Base-by-base conservation (phyloP, 1,140 invertebrate species). In the Episyrphus balteatus region DNA sequence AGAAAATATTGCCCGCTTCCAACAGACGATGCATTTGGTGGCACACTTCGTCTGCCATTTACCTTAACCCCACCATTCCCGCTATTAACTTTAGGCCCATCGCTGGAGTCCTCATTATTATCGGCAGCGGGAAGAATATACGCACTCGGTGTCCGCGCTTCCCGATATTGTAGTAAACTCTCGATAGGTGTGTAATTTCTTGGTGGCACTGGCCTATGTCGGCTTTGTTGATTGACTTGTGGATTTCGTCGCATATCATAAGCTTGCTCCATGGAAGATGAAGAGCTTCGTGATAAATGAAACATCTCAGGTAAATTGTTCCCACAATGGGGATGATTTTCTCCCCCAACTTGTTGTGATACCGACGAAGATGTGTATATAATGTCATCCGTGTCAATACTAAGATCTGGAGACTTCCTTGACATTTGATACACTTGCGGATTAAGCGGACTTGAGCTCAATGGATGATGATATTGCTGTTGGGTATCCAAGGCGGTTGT, bases 361-460 rank as follows among this genome's bases (percentile, higher is more conserved):
- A 44, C 43, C 6, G 50, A 45, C 10, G 43, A 34, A 19, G 10
- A 12, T 45, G 54, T 50, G 18, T 50, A 39, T 19, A 57, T 52
- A 45, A 59, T 41, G 34, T 57, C 54, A 47, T 57, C 52, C n/a
- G 31, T 46, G 18, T 58, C 51, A 11, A 58, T 50, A 41, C 52
- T 54, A 9, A 64, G 54, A 50, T 65, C 58, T 11, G 66, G 62
- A 10, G 66, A 68, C 52, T 65, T 69, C n/a, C 68, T 56, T 6
- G 68, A 66, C 58, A 70, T 63, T 42, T 70, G 65, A 53, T 71
- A 71, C 3, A 66, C 68, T 36, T 70, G 65, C 9, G 69, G 68
- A 53, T 71, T 62, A 26, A 71, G 48, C 3, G 69, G 69, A 36
- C 68, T 70, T 45, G 69, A 69, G 51, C 69, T 71, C 13, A 71